Evolutionary conservation across 2,888 invertebrate species (phyloP), one percentile per base, ranked within the genome.

Genomic region (Acronicta psi): DNA sequence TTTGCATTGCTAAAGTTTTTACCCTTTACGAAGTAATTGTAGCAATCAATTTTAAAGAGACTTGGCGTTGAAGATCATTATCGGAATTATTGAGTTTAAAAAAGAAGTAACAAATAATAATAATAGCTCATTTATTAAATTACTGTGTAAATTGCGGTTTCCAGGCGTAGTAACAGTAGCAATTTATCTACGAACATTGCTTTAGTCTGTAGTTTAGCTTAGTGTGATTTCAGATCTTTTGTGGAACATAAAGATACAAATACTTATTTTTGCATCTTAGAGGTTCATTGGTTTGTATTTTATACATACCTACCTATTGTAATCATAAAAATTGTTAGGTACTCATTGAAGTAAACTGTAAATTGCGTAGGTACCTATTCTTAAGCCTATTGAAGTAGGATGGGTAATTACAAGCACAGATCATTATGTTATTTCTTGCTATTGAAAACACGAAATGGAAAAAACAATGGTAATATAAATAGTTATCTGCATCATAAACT

Each of bases 41-140:
- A 43, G 45, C 51, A 58, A 58, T 66, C 36, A 41, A 31, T 40
- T 31, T 49, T 17, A 34, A 60, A 60, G 49, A 41, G 41, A 14
- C 38, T 61, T 61, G 41, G 50, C 34, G 34, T 37, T n/a, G 38
- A 38, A 17, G n/a, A 36, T 60, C 25, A 65, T 54, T 42, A 54
- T 59, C 23, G 36, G 10, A 14, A 53, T 38, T 43, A 59, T 40
- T 45, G 18, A 47, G 44, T 49, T 67, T 38, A 49, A 47, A 50
- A 59, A 43, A 46, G 46, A 42, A 29, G 38, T 42, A 43, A 46
- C 42, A 38, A 29, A 29, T 45, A 42, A n/a, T 45, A 42, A n/a
- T 41, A 23, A n/a, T 23, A 41, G 18, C 23, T 44, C 43, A 25
- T 50, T 63, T 50, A 41, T 23, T 43, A 23, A 29, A 37, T 31